A percentile compares a stretch with the other conserved stretches of the same genome.
These are phyloP conservation scores for Mionectes olivaceus DNA, from an alignment of 2,797 vertebrate genomes.

Conservation along the genomic window DNA sequence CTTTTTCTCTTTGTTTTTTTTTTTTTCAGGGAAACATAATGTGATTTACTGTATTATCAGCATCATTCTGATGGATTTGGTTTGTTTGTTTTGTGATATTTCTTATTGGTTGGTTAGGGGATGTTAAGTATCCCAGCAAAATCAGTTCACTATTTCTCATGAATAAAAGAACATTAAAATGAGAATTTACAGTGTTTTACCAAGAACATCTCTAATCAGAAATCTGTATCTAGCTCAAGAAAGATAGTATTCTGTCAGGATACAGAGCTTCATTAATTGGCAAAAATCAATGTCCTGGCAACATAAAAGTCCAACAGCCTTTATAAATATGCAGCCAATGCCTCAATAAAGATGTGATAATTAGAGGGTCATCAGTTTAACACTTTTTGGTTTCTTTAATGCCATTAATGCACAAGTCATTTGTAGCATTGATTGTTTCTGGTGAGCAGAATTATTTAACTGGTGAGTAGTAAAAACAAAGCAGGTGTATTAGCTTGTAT, in stretches of 20 bases:
- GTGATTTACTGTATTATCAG: neutral
- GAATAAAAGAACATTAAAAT: neutral
- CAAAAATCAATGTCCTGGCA: conserved; percentile 7
- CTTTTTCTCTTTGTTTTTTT: neutral
- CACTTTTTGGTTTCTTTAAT: neutral
- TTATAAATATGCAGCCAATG: conserved; percentile 1
- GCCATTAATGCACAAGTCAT: neutral
- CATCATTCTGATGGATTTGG: neutral
- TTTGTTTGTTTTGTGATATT: neutral
- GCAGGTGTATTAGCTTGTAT: neutral
- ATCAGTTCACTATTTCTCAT: neutral
- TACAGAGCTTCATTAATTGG: neutral
- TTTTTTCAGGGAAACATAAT: neutral
- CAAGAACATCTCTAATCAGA: neutral
- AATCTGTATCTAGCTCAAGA: neutral
- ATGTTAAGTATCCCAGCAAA: neutral
- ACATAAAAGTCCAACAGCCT: neutral
- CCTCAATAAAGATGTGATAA: neutral
- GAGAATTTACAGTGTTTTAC: neutral
- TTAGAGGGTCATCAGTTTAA: conserved; percentile 10
- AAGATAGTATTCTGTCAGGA: neutral
- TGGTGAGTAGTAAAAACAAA: conserved; percentile 23
- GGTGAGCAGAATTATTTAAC: neutral
- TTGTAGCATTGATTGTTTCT: neutral
- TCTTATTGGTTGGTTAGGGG: neutral